Percentiles rank a stretch among this genome's conserved stretches.
These are phyloP conservation scores for Lepidonotus clava DNA, from an alignment of 2,888 invertebrate species.

Conservation along the genomic window DNA sequence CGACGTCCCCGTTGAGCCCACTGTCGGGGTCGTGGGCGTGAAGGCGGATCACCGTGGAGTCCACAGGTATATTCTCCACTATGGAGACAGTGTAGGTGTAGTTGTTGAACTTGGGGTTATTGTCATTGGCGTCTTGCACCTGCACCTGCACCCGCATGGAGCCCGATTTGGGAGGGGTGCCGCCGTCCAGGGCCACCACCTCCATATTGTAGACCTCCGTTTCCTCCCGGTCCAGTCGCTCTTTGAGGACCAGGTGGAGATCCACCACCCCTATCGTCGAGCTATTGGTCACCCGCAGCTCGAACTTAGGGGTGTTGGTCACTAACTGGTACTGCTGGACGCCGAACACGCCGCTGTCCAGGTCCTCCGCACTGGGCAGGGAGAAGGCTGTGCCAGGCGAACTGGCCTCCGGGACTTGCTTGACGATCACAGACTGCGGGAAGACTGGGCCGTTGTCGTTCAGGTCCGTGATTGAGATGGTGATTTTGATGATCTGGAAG, in stretches of 20 bases:
- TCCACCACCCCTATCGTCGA: slow-evolving; percentile 53
- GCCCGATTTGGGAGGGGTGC: slow-evolving; percentile 53
- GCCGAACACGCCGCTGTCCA: slow-evolving; percentile 60
- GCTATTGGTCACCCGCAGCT: slow-evolving; percentile 43
- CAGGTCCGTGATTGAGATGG: slow-evolving; percentile 57
- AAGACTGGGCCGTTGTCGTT: slow-evolving; percentile 55
- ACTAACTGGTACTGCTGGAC: slow-evolving; percentile 60
- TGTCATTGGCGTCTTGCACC: slow-evolving; percentile 75
- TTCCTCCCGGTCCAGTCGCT: slow-evolving; percentile 61
- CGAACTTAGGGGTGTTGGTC: slow-evolving; percentile 45
- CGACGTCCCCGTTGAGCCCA: slow-evolving; percentile 92
- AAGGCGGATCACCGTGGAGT: slow-evolving; percentile 89
- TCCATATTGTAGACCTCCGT: slow-evolving; percentile 56
- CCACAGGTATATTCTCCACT: slow-evolving; percentile 90
- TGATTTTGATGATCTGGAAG: slow-evolving; percentile 60
- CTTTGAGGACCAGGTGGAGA: slow-evolving; percentile 58
- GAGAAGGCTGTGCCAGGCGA: slow-evolving; percentile 54
- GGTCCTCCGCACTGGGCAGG: slow-evolving; percentile 61
- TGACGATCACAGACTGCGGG: slow-evolving; percentile 43
- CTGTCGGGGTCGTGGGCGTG: slow-evolving; percentile 91
- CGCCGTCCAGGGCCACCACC: slow-evolving; percentile 61
- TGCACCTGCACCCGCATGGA: slow-evolving; percentile 65
- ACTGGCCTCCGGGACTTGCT: slow-evolving; percentile 58
- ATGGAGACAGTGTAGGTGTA: slow-evolving; percentile 86
- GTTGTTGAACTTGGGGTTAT: slow-evolving; percentile 77